Base-by-base conservation (phyloP, 2,797 vertebrate genomes). In the Graptemys geographica region DNA sequence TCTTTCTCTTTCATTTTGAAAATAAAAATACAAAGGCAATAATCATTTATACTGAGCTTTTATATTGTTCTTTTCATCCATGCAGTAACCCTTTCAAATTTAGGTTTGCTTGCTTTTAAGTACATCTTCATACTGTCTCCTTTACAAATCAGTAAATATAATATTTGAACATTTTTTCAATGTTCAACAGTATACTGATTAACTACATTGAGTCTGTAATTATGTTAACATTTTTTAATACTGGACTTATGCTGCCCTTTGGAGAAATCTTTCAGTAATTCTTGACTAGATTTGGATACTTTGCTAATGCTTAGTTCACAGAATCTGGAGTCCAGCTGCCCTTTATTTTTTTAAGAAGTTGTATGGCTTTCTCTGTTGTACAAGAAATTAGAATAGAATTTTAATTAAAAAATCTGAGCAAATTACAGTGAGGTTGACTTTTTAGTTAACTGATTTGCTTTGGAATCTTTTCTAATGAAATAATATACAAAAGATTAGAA, bases 301-400 rank as follows among this genome's bases (percentile, higher is more conserved):
- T 79, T 95, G 95, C 85, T 96, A 91, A 59, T 52, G 53, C 9
- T 49, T 41, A 44, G 4, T 62, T 62, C 57, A 80, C 28, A 90
- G 95, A 94, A 92, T 16, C 94, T 84, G 86, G 90, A 83, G 91
- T 81, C 91, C 85, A 86, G 86, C 69, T 49, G 49, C 33, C 91
- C 91, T 96, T 92, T 89, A 41, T 84, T 57, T 28, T 12, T 27
- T 27, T 79, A 96, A 94, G 62, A 95, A 96, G 56, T 11, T 57
- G 87, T 83, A 55, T 65, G 37, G 0, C n/a, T 96, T 53, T 92
- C 79, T 79, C 41, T 86, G 69, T 91, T 88, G 44, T 79, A 91
- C 41, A 94, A 86, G 51, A 84, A 96, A 89, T 33, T 0, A 87
- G 91, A 90, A 88, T 11, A 92, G 62, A 95, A 89, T 80, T 86